Conservation (phyloP, 2,797 vertebrate species). For the Xenops minutus region DNA sequence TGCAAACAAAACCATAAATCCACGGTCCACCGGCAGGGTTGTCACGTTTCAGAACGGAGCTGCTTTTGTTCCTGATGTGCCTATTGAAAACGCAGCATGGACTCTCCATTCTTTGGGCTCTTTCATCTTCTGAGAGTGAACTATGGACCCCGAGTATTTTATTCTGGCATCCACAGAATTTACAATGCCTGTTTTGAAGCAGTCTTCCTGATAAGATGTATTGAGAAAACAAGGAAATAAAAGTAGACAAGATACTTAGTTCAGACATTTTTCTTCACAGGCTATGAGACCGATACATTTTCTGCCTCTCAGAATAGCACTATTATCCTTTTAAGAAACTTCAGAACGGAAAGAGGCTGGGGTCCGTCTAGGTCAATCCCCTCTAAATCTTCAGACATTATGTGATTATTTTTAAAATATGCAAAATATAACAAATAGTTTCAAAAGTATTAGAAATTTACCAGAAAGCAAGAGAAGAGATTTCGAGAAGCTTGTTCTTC, state of each 20-base stretch:
- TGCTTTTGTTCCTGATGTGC: conserved; percentile 43
- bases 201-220: conserved; percentile 31
- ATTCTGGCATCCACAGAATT: conserved; percentile 52
- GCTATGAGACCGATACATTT: not conserved
- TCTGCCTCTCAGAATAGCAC: not conserved
- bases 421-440: conserved; percentile 24
- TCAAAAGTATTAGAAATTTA: not conserved
- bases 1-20: conserved; percentile 58
- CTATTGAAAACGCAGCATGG: conserved; percentile 19
- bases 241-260: conserved; percentile 58
- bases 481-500: not conserved
- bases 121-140: conserved; percentile 66
- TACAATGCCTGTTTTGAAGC: conserved; percentile 53
- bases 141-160: conserved; percentile 46
- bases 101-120: conserved; percentile 20
- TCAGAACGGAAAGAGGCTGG: conserved; percentile 22
- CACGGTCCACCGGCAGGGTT: not conserved
- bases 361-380: conserved; percentile 43
- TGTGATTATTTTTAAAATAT: conserved; percentile 47
- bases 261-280: conserved; percentile 46
- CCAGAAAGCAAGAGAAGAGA: not conserved
- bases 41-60: conserved; percentile 29
- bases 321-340: conserved; percentile 55
- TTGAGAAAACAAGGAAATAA: conserved; percentile 59
- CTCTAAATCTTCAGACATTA: conserved; percentile 24